Conservation (phyloP, 2,797 vertebrate species). For the Spinibarbus caldwelli region DNA sequence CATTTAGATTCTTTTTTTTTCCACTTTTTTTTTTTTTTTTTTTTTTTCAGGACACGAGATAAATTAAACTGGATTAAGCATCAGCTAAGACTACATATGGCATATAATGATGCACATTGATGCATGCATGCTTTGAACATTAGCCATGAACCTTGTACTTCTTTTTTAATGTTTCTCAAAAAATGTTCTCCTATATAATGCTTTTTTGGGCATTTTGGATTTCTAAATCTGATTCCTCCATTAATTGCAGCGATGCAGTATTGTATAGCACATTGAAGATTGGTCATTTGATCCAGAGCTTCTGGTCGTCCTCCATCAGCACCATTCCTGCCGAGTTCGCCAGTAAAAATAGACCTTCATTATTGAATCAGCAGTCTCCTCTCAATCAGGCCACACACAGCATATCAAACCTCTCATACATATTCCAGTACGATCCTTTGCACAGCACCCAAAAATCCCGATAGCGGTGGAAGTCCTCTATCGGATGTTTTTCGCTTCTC, state of each 20-base stretch:
- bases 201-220: background rate
- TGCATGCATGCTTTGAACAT: background rate
- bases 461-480: background rate
- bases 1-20: background rate
- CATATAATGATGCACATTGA: background rate
- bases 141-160: background rate
- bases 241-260: constrained; percentile 1
- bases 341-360: constrained; percentile 29
- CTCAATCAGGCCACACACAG: background rate
- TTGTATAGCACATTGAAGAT: background rate
- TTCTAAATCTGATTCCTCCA: background rate
- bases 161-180: background rate
- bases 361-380: constrained; percentile 22
- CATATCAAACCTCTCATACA: background rate
- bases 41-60: background rate
- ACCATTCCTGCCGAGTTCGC: background rate
- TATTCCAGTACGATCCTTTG: background rate
- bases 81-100: background rate
- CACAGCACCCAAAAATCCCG: background rate
- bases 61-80: background rate
- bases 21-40: background rate
- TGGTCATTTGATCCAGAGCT: constrained; percentile 17
- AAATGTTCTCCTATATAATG: background rate
- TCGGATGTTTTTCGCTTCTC: constrained; percentile 3
- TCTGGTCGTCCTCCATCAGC: background rate